These are phyloP conservation scores for Leptinotarsa rubiginosa DNA, from an alignment of 2,888 invertebrate genomes.

Conservation along the genomic window DNA sequence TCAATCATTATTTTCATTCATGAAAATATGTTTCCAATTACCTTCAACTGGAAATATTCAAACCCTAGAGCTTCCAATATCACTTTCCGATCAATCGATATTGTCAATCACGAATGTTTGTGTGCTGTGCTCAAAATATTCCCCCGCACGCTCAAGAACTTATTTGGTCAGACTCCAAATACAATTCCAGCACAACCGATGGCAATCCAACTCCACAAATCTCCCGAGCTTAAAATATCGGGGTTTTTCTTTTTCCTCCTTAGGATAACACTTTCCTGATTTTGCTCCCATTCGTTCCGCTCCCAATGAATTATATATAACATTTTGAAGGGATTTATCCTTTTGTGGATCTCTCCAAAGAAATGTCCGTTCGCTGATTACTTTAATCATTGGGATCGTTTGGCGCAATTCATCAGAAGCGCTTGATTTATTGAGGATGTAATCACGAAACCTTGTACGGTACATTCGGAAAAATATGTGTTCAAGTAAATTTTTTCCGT, in stretches of 20 bases:
- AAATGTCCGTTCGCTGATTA: slow-evolving; percentile 61
- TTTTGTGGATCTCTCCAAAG: slow-evolving; percentile 56
- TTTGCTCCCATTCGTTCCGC: slow-evolving; percentile 56
- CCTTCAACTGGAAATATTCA: neutral
- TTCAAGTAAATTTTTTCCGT: neutral
- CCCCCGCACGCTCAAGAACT: neutral
- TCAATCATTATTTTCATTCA: too few species aligned
- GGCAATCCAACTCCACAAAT: slow-evolving; percentile 44
- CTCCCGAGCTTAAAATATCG: slow-evolving; percentile 44
- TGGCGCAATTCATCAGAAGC: slow-evolving; percentile 65
- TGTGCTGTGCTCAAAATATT: slow-evolving; percentile 8
- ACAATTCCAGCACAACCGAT: slow-evolving; percentile 28
- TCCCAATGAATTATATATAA: slow-evolving; percentile 66
- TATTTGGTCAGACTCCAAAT: slow-evolving; percentile 16
- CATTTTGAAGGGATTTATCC: slow-evolving; percentile 64
- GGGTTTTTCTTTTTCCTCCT: slow-evolving; percentile 41
- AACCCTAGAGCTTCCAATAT: neutral
- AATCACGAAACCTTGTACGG: slow-evolving; percentile 9
- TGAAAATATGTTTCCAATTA: neutral
- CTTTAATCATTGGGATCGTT: slow-evolving; percentile 68
- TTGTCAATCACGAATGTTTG: slow-evolving; percentile 9
- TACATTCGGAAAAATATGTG: neutral
- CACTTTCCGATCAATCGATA: slow-evolving; percentile 5
- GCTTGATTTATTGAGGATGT: slow-evolving; percentile 61
- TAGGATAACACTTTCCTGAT: slow-evolving; percentile 57